phyloP scores from a whole-genome alignment of 2,113 vertebrate species.

The Urocynchramus pylzowi region DNA sequence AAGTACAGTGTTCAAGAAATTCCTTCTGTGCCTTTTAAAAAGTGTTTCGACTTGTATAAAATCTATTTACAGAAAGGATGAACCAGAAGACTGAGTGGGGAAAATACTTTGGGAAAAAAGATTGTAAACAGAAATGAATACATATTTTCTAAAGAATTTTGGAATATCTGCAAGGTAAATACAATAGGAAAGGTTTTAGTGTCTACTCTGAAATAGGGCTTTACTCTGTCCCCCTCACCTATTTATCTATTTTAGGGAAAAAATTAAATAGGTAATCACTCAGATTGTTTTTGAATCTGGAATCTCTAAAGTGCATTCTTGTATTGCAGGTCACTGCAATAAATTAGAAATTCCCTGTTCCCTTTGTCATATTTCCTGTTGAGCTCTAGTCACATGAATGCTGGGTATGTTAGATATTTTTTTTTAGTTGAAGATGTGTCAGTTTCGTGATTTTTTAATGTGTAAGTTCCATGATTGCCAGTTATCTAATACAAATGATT shows the following conservation, averaged over 20 bases:
- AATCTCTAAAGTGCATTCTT: neutral
- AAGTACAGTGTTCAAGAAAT: neutral
- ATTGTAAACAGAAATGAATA: neutral
- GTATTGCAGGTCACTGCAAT: neutral
- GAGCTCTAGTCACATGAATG: neutral
- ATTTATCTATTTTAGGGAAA: neutral
- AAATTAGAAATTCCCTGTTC: neutral
- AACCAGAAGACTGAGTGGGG: neutral
- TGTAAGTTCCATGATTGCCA: neutral
- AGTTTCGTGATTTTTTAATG: neutral
- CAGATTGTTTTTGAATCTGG: neutral
- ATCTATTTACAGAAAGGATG: neutral
- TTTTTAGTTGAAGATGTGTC: neutral
- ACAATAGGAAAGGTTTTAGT: neutral
- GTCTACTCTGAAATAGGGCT: neutral
- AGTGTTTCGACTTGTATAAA: neutral
- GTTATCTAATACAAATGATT: neutral
- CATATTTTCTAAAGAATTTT: neutral
- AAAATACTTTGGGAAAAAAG: neutral
- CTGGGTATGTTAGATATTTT: neutral
- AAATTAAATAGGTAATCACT: neutral
- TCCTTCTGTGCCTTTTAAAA: neutral
- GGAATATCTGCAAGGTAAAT: neutral
- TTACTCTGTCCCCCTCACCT: neutral
- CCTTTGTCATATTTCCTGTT: neutral